These are phyloP conservation scores for Larimichthys polyactis DNA, from an alignment of 2,113 vertebrate genomes.

Conservation along the genomic window DNA sequence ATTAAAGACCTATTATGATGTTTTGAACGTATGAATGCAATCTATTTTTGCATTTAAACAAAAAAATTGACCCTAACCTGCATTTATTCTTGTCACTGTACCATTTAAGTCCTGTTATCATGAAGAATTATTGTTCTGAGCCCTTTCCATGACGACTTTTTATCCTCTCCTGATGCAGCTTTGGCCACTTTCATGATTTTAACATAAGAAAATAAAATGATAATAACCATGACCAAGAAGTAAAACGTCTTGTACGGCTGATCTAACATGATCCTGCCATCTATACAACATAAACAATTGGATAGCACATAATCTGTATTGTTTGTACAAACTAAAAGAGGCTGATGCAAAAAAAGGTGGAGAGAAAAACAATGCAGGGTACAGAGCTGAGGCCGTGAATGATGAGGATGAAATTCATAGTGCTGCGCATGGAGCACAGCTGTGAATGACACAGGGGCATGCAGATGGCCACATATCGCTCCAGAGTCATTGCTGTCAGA, in stretches of 20 bases:
- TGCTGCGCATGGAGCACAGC: constrained; percentile 50
- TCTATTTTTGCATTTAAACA: too few species aligned
- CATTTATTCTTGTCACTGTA: too few species aligned
- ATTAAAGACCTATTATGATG: too few species aligned
- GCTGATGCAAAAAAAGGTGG: constrained; percentile 7
- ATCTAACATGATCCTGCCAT: constrained; percentile 63
- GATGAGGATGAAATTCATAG: constrained; percentile 38
- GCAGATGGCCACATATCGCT: constrained; percentile 74
- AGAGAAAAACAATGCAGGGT: constrained; percentile 7
- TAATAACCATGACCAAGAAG: constrained; percentile 65
- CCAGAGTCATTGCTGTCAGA: constrained; percentile 73
- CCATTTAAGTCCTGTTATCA: too few species aligned
- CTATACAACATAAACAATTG: not conserved
- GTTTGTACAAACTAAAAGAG: not conserved
- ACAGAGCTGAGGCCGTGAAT: constrained; percentile 52
- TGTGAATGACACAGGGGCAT: constrained; percentile 64
- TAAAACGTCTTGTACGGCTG: constrained; percentile 45
- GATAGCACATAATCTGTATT: too few species aligned
- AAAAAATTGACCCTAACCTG: too few species aligned
- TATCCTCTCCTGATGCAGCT: constrained; percentile 56
- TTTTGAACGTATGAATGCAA: too few species aligned
- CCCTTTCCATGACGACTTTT: constrained; percentile 62
- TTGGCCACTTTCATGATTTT: constrained; percentile 68
- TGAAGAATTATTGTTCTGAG: constrained; percentile 74
- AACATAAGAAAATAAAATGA: constrained; percentile 59